Conservation (phyloP, 2,888 invertebrate genomes). For the Sycophila texana region DNA sequence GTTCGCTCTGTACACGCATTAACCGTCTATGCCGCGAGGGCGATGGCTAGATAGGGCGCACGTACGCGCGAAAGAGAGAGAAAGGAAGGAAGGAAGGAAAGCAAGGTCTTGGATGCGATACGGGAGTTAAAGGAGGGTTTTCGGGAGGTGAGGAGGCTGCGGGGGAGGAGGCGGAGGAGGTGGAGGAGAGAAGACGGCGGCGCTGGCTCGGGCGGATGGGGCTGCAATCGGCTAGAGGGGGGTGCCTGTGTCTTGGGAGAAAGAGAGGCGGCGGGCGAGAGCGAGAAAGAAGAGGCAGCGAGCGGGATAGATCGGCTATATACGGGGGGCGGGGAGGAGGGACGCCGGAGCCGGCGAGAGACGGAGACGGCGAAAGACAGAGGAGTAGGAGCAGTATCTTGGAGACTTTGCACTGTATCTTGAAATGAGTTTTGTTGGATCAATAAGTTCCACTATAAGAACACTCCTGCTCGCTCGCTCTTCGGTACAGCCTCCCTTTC, state of each 20-base stretch:
- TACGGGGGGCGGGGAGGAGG: slow-evolving; percentile 39
- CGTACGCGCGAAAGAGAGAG: not conserved
- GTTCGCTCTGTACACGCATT: slow-evolving; percentile 63
- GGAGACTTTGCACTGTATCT: slow-evolving; percentile 77
- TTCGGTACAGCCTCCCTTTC: slow-evolving; percentile 54
- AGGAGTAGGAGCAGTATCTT: slow-evolving; percentile 73
- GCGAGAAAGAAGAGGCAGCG: slow-evolving; percentile 57
- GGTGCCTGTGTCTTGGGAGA: slow-evolving; percentile 55
- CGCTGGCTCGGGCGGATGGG: slow-evolving; percentile 63
- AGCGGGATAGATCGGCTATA: slow-evolving; percentile 57
- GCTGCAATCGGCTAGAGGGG: slow-evolving; percentile 63
- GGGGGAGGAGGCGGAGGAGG: slow-evolving; percentile 47
- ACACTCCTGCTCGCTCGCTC: slow-evolving; percentile 69
- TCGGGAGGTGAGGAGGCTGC: slow-evolving; percentile 11
- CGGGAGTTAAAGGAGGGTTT: slow-evolving; percentile 59
- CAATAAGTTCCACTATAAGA: slow-evolving; percentile 77
- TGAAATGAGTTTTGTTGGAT: slow-evolving; percentile 77
- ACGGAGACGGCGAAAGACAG: slow-evolving; percentile 62
- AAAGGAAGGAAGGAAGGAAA: slow-evolving; percentile 51
- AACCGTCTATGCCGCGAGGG: slow-evolving; percentile 60
- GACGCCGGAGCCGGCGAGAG: slow-evolving; percentile 33
- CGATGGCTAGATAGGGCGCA: not conserved
- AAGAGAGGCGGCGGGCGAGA: slow-evolving; percentile 47
- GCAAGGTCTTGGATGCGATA: slow-evolving; percentile 69
- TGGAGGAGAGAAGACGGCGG: slow-evolving; percentile 59